Evolutionary conservation across 2,888 invertebrate genomes (phyloP), one percentile per base, ranked within the genome.

Genomic region (Carpatolechia fugitivella): DNA sequence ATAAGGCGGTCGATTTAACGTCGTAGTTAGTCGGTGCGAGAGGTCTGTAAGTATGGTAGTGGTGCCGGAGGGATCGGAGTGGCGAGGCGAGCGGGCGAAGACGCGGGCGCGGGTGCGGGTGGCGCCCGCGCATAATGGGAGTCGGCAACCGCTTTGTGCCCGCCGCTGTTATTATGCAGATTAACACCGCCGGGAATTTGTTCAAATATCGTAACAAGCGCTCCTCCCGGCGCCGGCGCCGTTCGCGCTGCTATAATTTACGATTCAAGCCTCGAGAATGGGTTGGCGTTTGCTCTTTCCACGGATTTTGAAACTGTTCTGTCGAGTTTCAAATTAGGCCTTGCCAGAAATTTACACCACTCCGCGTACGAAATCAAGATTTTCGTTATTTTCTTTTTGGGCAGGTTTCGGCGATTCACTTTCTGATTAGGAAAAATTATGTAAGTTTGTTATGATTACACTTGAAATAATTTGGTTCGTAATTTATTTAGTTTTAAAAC

Each of bases 101-200:
- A 31, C 60, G 58, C 56, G 62, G 55, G 59, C 58, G 51, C 63
- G 59, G 60, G 54, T 59, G 60, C 76, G 87, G 85, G 85, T 90
- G 87, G 88, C 86, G 90, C 85, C 84, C 82, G 82, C 74, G 78
- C 75, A 80, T 88, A 88, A 87, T 87, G 84, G 82, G 78, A 76
- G 86, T 81, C 88, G 85, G 89, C 87, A 76, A 79, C 72, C 80
- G 83, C 87, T 88, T 88, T 88, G 87, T 85, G 76, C 74, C 80
- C 75, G 81, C 79, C 82, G 87, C 84, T 88, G 85, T 88, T 89
- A 90, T 90, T 90, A 90, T 90, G 90, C 90, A 90, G 90, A 90
- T 90, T 88, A 88, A 88, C 90, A 89, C 89, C 87, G 86, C 76
- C 87, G 87, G 89, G 90, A 89, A 89, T 89, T 88, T 88, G 90